These are phyloP conservation scores for Embidobia sp. DNA, from an alignment of 2,888 invertebrate genomes.

Conservation along the genomic window DNA sequence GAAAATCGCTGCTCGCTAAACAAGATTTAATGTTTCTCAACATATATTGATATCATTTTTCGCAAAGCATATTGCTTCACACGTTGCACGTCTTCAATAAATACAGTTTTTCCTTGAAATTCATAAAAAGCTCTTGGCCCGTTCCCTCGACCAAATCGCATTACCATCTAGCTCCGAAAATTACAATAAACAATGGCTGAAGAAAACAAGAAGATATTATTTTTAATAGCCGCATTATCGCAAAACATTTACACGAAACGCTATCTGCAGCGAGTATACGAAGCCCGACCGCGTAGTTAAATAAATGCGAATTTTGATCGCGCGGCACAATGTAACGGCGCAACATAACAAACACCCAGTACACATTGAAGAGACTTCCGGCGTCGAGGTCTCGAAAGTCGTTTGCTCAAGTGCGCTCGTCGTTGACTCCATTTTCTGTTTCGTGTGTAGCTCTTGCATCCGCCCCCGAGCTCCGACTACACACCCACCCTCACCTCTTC, in stretches of 20 bases:
- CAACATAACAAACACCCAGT: conserved; percentile 42
- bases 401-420: conserved; percentile 53
- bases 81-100: no score
- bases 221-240: conserved; percentile 17
- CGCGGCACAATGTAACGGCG: conserved; percentile 21
- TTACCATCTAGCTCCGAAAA: no score
- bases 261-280: conserved; percentile 1
- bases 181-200: neutral
- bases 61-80: no score
- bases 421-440: conserved; percentile 63
- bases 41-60: no score
- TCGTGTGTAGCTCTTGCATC: conserved; percentile 42
- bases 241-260: conserved; percentile 10
- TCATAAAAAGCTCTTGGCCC: no score
- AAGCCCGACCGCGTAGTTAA: conserved; percentile 32
- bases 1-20: no score
- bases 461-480: conserved; percentile 47
- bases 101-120: no score
- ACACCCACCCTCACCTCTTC: conserved; percentile 64
- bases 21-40: no score
- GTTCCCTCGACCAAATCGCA: no score
- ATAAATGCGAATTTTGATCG: conserved; percentile 45
- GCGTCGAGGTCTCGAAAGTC: conserved; percentile 48
- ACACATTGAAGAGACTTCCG: conserved; percentile 53
- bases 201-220: neutral